phyloP scores from a whole-genome alignment of 2,888 invertebrate genomes.

The Cataglyphis rosenhaueri region DNA sequence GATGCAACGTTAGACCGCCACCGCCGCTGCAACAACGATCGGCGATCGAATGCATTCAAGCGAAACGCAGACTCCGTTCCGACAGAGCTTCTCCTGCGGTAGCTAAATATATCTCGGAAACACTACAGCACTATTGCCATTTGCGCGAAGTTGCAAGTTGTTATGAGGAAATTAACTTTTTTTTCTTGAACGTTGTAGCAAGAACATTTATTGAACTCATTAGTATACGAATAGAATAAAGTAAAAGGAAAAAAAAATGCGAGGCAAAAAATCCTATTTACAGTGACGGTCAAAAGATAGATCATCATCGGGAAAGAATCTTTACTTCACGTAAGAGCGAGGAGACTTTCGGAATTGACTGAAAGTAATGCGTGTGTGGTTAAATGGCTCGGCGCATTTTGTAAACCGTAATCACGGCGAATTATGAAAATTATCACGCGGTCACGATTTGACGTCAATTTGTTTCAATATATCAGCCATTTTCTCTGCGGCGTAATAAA shows the following conservation, averaged over 20 bases:
- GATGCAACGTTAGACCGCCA: background rate
- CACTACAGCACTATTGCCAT: slow-evolving; percentile 17
- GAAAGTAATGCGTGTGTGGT: background rate
- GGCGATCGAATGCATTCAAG: slow-evolving; percentile 45
- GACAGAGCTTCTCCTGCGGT: slow-evolving; percentile 37
- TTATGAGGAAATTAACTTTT: slow-evolving; percentile 40
- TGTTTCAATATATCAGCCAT: slow-evolving; percentile 30
- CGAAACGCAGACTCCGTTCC: slow-evolving; percentile 37
- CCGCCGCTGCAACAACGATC: background rate
- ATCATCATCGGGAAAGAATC: background rate
- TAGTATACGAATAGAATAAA: background rate
- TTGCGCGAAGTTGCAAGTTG: slow-evolving; percentile 40
- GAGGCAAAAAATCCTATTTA: background rate
- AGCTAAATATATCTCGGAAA: slow-evolving; percentile 30
- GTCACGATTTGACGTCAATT: slow-evolving; percentile 25
- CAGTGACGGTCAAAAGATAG: background rate
- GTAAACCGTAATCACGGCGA: background rate
- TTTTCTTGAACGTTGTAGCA: background rate
- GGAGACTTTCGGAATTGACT: background rate
- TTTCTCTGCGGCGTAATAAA: slow-evolving; percentile 9
- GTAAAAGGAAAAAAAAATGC: background rate
- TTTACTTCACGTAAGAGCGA: background rate
- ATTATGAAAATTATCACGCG: slow-evolving; percentile 33
- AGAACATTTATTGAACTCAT: slow-evolving; percentile 13
- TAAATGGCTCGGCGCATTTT: background rate